These are phyloP conservation scores for Dicrostonyx torquatus DNA, from an alignment of 2,797 vertebrate genomes.

Conservation along the genomic window DNA sequence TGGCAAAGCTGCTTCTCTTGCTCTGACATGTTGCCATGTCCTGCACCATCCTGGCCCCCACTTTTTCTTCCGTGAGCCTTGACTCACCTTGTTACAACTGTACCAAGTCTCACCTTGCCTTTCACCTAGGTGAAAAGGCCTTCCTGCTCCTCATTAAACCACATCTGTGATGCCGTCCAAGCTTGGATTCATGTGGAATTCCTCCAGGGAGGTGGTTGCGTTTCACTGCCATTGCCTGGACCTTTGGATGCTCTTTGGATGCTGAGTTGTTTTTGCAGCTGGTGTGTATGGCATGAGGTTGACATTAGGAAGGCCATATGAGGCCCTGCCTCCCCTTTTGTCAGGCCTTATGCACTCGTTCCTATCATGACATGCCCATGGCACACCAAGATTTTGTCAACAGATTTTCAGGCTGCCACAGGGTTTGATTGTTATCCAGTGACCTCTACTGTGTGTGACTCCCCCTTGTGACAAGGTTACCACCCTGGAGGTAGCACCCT, in stretches of 20 bases:
- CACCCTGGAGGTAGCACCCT: neutral
- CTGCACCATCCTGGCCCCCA: neutral
- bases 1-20: neutral
- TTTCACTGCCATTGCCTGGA: neutral
- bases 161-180: neutral
- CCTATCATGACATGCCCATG: neutral
- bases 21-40: neutral
- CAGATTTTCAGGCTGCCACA: neutral
- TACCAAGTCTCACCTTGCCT: neutral
- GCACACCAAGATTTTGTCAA: neutral
- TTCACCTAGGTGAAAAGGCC: neutral
- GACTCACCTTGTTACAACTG: neutral
- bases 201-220: neutral
- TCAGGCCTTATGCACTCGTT: neutral
- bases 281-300: neutral
- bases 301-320: neutral
- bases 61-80: neutral
- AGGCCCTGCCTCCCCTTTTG: neutral
- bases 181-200: neutral
- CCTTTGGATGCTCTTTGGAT: neutral
- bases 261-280: neutral
- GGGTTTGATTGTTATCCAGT: neutral
- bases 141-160: neutral
- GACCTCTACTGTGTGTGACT: neutral
- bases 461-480: neutral